These are phyloP conservation scores for Delia radicum DNA, from an alignment of 1,140 invertebrate species.

Conservation along the genomic window DNA sequence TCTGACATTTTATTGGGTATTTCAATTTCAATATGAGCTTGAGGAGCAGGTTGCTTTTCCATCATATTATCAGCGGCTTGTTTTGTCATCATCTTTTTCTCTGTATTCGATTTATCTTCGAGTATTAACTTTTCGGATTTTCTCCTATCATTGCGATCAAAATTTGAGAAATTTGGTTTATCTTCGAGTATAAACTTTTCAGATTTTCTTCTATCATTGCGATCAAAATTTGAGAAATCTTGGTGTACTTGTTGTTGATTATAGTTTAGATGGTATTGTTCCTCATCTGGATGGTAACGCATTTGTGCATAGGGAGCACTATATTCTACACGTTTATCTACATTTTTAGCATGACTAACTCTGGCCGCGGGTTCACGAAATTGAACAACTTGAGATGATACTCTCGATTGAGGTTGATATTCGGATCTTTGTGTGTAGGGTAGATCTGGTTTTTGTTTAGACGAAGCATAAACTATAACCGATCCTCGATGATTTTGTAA, in stretches of 20 bases:
- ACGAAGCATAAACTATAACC: conserved; percentile 44
- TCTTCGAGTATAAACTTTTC: too few relatives aligned
- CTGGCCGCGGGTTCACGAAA: background rate
- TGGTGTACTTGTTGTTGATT: too few relatives aligned
- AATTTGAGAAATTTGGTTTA: too few relatives aligned
- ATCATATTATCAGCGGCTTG: background rate
- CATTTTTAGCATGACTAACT: background rate
- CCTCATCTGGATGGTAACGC: conserved; percentile 38
- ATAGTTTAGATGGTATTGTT: background rate
- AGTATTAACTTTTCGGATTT: background rate
- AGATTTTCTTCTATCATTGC: too few relatives aligned
- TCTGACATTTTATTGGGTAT: conserved; percentile 34
- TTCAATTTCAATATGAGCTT: conserved; percentile 46
- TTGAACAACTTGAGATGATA: background rate
- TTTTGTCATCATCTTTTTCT: background rate
- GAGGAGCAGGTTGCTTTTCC: background rate
- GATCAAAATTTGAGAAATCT: too few relatives aligned
- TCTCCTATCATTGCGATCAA: background rate
- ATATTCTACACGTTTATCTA: conserved; percentile 35
- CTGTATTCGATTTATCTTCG: background rate
- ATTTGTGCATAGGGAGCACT: conserved; percentile 50
- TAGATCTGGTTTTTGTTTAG: background rate
- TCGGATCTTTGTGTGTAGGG: background rate
- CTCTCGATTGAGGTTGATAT: background rate
- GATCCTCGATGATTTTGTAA: conserved; percentile 35